A percentile compares a stretch with the other conserved stretches of the same genome.
Conservation (phyloP, 1,140 invertebrate genomes). For the Polypedilum pembai region DNA sequence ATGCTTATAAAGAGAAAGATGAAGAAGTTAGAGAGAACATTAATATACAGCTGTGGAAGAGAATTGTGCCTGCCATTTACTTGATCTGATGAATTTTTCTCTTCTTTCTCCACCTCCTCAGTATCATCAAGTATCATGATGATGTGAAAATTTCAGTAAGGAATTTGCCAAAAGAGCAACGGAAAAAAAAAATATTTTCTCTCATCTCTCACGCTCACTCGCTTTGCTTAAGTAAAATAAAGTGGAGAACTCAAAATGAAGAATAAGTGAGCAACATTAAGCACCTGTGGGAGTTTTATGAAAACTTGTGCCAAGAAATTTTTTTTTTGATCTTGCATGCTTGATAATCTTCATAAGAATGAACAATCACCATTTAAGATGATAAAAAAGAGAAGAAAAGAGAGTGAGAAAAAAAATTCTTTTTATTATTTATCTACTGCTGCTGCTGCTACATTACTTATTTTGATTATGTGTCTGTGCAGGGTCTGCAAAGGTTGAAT, state of each 20-base stretch:
- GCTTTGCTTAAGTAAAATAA: not conserved
- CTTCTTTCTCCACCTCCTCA: not conserved
- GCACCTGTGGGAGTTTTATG: slow-evolving; percentile 10
- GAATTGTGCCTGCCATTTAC: too few relatives aligned
- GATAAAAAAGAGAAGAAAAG: not conserved
- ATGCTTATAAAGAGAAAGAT: too few relatives aligned
- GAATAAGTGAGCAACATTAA: slow-evolving; percentile 11
- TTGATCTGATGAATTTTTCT: too few relatives aligned
- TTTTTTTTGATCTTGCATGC: not conserved
- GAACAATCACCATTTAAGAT: not conserved
- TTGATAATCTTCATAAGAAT: not conserved
- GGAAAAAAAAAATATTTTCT: not conserved
- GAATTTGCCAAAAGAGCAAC: not conserved
- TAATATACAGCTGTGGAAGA: too few relatives aligned
- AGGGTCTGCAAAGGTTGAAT: too few relatives aligned
- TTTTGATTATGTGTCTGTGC: too few relatives aligned
- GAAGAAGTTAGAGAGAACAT: too few relatives aligned
- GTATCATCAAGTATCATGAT: not conserved
- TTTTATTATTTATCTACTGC: slow-evolving; percentile 14
- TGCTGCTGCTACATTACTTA: too few relatives aligned
- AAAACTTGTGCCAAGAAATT: not conserved
- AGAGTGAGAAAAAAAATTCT: not conserved
- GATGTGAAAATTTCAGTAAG: not conserved
- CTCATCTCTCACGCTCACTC: not conserved
- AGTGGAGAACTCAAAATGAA: slow-evolving; percentile 1